These are phyloP conservation scores for Cotesia chilonis DNA, from an alignment of 1,140 invertebrate species.

Conservation along the genomic window DNA sequence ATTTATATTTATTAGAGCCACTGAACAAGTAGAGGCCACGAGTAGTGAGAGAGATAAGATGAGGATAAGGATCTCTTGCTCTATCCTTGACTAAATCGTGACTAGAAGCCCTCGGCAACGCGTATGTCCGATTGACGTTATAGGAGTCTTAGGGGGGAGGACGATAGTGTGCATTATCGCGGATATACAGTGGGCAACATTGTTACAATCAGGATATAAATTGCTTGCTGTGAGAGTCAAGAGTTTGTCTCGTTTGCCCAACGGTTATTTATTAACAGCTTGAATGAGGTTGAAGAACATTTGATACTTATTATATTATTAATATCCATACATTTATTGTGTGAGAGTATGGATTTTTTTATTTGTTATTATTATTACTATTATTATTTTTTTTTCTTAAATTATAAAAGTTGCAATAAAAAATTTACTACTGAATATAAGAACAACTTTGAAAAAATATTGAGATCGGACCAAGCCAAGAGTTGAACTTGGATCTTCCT, in stretches of 20 bases:
- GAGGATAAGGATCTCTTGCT: slow-evolving; percentile 58
- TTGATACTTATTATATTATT: slow-evolving; percentile 24
- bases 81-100: slow-evolving; percentile 66
- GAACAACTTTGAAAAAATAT: too few species aligned
- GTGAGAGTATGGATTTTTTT: background rate
- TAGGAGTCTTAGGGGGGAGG: slow-evolving; percentile 42
- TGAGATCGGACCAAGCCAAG: too few species aligned
- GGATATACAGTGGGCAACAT: slow-evolving; percentile 59
- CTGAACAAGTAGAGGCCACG: slow-evolving; percentile 36
- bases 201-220: slow-evolving; percentile 61
- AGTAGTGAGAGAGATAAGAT: slow-evolving; percentile 5
- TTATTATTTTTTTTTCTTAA: too few species aligned
- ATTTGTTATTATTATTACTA: background rate
- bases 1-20: too few species aligned
- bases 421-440: too few species aligned
- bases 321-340: background rate
- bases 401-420: too few species aligned
- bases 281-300: background rate
- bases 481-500: too few species aligned
- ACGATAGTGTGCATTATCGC: slow-evolving; percentile 49
- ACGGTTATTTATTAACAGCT: slow-evolving; percentile 1
- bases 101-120: slow-evolving; percentile 55
- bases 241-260: slow-evolving; percentile 1
- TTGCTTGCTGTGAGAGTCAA: slow-evolving; percentile 43
- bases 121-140: too few species aligned